Evolutionary conservation across 2,797 vertebrate species (phyloP).

Genomic region (Cossypha dichroa): DNA sequence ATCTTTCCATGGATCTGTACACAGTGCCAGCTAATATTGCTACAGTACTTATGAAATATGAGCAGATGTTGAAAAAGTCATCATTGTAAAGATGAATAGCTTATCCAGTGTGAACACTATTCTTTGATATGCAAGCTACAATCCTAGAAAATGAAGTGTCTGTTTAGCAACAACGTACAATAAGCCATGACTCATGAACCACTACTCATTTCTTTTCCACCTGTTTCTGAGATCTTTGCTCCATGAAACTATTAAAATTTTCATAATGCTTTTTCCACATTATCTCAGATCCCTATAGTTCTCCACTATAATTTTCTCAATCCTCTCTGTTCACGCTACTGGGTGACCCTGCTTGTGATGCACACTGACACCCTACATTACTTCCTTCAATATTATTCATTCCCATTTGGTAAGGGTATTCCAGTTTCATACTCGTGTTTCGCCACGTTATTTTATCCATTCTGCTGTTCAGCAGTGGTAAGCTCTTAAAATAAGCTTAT

Average conservation of each 20-base stretch:
- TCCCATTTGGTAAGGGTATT: background rate
- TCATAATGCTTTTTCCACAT: background rate
- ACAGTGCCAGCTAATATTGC: background rate
- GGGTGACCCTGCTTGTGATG: background rate
- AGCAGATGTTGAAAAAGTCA: background rate
- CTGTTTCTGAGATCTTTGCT: background rate
- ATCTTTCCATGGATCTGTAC: background rate
- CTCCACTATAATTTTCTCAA: background rate
- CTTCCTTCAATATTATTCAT: background rate
- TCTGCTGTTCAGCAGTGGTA: background rate
- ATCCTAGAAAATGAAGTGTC: background rate
- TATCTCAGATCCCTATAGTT: background rate
- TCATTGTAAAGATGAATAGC: background rate
- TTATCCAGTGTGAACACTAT: background rate
- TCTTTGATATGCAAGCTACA: background rate
- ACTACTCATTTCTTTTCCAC: background rate
- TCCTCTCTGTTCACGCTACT: background rate
- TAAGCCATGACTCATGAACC: background rate
- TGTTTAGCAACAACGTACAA: background rate
- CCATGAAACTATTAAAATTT: background rate
- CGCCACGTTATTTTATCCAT: background rate
- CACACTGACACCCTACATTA: background rate
- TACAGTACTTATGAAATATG: background rate
- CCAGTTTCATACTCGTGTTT: background rate
- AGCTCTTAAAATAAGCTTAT: background rate